phyloP scores from a whole-genome alignment of 2,888 invertebrate species.

The Andrena dorsata region DNA sequence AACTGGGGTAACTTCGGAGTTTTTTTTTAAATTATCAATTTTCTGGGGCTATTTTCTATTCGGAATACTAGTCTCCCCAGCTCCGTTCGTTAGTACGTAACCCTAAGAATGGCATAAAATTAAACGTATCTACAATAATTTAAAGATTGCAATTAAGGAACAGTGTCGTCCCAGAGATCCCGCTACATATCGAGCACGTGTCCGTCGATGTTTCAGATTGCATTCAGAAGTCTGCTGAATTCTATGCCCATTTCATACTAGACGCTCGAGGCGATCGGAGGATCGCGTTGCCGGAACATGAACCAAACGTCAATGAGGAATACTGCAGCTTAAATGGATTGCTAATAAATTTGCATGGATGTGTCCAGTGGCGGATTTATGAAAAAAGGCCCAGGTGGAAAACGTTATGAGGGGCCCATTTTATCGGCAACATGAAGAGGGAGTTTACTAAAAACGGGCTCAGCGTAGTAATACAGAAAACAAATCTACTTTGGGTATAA shows the following conservation, averaged over 20 bases:
- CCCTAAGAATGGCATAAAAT: conserved; percentile 54
- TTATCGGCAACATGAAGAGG: no score
- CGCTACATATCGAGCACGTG: not conserved
- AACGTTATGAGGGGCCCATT: no score
- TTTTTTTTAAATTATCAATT: not conserved
- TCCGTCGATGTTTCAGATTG: not conserved
- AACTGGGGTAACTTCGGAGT: no score
- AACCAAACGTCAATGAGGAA: not conserved
- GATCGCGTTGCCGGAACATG: not conserved
- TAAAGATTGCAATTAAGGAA: conserved; percentile 51
- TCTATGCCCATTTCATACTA: not conserved
- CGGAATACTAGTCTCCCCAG: conserved; percentile 22
- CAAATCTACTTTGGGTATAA: no score
- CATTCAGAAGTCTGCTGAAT: no score
- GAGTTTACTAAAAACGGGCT: no score
- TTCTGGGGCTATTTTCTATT: conserved; percentile 5
- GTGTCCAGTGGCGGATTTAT: no score
- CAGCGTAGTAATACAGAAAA: no score
- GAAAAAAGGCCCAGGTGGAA: no score
- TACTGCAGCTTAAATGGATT: not conserved
- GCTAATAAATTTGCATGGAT: not conserved
- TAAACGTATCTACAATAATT: conserved; percentile 63
- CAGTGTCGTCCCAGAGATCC: conserved; percentile 24
- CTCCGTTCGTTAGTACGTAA: conserved; percentile 28
- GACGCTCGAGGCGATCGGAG: not conserved